Conservation (phyloP, 2,888 invertebrate genomes). For the Diplazon laetatorius region DNA sequence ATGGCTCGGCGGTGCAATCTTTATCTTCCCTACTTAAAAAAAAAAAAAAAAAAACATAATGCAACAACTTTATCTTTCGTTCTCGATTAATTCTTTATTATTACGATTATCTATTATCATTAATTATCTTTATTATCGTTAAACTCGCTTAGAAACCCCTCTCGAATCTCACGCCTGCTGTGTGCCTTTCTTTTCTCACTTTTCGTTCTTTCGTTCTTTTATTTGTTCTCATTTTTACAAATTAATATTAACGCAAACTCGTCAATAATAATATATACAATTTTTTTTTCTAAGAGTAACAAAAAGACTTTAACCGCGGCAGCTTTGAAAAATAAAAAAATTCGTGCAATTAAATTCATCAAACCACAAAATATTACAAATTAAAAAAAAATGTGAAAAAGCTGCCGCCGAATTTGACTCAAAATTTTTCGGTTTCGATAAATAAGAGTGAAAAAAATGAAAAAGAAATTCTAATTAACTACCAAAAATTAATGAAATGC, state of each 20-base stretch:
- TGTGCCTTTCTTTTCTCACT: slow-evolving; percentile 18
- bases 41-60: too few species aligned
- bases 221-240: slow-evolving; percentile 16
- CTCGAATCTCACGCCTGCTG: slow-evolving; percentile 41
- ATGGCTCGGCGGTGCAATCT: slow-evolving; percentile 49
- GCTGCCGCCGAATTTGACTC: slow-evolving; percentile 26
- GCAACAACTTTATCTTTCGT: slow-evolving; percentile 34
- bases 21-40: slow-evolving; percentile 43
- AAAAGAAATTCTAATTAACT: slow-evolving; percentile 48
- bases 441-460: too few species aligned
- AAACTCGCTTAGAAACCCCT: slow-evolving; percentile 22
- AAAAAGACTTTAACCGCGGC: slow-evolving; percentile 22
- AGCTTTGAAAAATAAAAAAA: slow-evolving; percentile 15
- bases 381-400: not conserved
- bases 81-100: slow-evolving; percentile 36
- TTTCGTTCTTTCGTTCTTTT: slow-evolving; percentile 16
- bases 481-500: slow-evolving; percentile 53
- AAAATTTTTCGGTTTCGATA: too few species aligned
- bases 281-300: too few species aligned
- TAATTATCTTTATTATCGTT: slow-evolving; percentile 13
- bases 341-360: slow-evolving; percentile 45
- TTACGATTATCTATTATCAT: slow-evolving; percentile 35
- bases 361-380: not conserved
- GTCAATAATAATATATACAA: too few species aligned
- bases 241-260: not conserved